These are phyloP conservation scores for Telmatherina bonti DNA, from an alignment of 2,797 vertebrate species.

Conservation along the genomic window DNA sequence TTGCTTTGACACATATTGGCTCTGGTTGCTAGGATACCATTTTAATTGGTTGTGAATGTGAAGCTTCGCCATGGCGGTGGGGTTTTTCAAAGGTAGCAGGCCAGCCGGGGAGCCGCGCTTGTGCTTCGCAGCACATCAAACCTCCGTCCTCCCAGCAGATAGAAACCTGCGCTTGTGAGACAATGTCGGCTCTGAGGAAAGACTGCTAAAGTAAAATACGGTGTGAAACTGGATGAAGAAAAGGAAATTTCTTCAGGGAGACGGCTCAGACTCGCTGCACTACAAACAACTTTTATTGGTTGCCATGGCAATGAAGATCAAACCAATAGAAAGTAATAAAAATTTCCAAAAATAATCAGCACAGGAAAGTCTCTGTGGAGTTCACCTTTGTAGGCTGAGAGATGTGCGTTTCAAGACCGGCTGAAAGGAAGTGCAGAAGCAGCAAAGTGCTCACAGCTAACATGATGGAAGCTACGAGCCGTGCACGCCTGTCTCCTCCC, in stretches of 20 bases:
- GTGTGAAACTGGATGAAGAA: slow-evolving; percentile 31
- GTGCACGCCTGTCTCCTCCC: not conserved
- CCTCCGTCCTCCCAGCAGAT: slow-evolving; percentile 24
- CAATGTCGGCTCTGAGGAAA: slow-evolving; percentile 14
- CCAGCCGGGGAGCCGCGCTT: slow-evolving; percentile 23
- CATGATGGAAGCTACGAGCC: slow-evolving; percentile 10
- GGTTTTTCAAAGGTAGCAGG: slow-evolving; percentile 41
- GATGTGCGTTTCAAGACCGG: slow-evolving; percentile 15
- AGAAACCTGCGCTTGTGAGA: slow-evolving; percentile 24
- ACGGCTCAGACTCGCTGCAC: slow-evolving; percentile 5
- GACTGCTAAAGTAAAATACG: slow-evolving; percentile 18
- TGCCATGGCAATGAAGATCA: slow-evolving; percentile 43
- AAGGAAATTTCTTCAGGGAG: slow-evolving; percentile 4
- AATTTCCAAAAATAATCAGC: slow-evolving; percentile 40
- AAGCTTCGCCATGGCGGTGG: slow-evolving; percentile 51
- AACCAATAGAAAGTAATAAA: slow-evolving; percentile 42
- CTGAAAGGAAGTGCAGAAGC: slow-evolving; percentile 34
- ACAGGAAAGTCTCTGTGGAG: slow-evolving; percentile 23
- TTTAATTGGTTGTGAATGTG: slow-evolving; percentile 81
- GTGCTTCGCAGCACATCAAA: slow-evolving; percentile 41
- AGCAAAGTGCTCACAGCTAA: slow-evolving; percentile 21
- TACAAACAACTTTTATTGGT: slow-evolving; percentile 45
- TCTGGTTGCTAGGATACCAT: slow-evolving; percentile 82
- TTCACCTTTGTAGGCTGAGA: slow-evolving; percentile 17
- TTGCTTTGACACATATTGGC: slow-evolving; percentile 84